Base-by-base conservation (phyloP, 2,888 invertebrate species). In the Unio delphinus region DNA sequence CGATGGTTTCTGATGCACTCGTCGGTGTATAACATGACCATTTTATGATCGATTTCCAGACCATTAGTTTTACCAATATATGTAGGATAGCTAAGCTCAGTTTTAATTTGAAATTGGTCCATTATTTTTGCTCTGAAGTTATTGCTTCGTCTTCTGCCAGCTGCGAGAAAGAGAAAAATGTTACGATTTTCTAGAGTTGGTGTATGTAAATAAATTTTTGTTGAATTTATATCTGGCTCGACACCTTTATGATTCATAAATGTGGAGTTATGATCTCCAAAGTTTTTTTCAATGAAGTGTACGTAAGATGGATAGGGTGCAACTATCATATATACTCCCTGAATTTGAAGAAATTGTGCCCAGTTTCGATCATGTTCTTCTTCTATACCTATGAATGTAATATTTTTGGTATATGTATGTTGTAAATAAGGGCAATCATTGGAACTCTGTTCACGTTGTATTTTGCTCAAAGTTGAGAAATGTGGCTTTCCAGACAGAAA, bases 271-370 rank as follows among this genome's bases (percentile, higher is more conserved):
- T 64, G n/a, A 23, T 45, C 15, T 15, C 1, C 15, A 15, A 15
- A 45, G 15, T 57, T 56, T 18, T 61, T 65, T 56, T 68, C 62
- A 28, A 65, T 72, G 58, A 83, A 77, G 68, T 86, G 86, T 15
- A 81, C 74, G 64, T 86, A 86, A 4, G 84, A 81, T 18, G 86
- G 86, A 69, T 86, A 86, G 6, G 86, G 86, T 2, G 77, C 83
- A 4, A 83, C 80, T 28, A 86, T 74, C 5, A 82, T 68, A 23
- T 74, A 69, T 30, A 66, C 74, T 11, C 69, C 68, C 30, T 64
- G 59, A 55, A 75, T 61, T 17, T 68, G n/a, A 60, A 63, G 8
- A 4, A 30, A 28, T 11, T 45, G 64, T 4, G 17, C 20, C 69
- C 67, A 71, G 28, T 67, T 30, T 30, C 69, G 57, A 59, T 73